Evolutionary conservation across 1,140 invertebrate species (phyloP).

Genomic region (Heliothis virescens): DNA sequence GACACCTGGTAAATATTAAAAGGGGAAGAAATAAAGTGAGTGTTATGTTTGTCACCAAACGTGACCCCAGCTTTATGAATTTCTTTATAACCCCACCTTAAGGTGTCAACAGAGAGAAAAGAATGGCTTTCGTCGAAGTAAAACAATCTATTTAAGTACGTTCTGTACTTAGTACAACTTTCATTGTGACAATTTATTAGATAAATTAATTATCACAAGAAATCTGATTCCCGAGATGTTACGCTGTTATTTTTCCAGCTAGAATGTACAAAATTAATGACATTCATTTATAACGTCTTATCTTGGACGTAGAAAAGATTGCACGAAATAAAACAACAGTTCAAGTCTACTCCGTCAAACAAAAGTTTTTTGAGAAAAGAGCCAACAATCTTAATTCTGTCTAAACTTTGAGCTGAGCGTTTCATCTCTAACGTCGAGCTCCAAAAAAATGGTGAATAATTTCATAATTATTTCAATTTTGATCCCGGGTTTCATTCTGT

Average conservation of each 20-base stretch:
- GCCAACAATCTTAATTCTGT: constrained; percentile 6
- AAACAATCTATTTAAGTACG: constrained; percentile 13
- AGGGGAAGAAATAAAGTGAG: constrained; percentile 64
- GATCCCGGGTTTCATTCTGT: constrained; percentile 58
- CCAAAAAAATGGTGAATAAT: constrained; percentile 20
- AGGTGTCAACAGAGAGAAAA: constrained; percentile 22
- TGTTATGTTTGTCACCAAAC: constrained; percentile 60
- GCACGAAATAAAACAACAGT: constrained; percentile 13
- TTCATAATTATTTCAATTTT: constrained; percentile 54
- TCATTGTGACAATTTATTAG: background rate
- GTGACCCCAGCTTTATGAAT: constrained; percentile 58
- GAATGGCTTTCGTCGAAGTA: background rate
- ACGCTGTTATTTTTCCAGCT: constrained; percentile 16
- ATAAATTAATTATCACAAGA: constrained; percentile 19
- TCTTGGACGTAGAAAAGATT: constrained; percentile 14
- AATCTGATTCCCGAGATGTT: constrained; percentile 5
- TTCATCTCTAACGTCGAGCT: background rate
- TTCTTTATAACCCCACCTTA: constrained; percentile 51
- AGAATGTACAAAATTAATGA: constrained; percentile 25
- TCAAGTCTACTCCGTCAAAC: background rate
- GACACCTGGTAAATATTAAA: constrained; percentile 80
- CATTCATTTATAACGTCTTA: constrained; percentile 27
- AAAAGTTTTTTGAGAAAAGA: background rate
- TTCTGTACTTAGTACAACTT: background rate
- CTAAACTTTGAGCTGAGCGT: background rate